Base-by-base conservation (phyloP, 92 coral and sea anemone species). In the Hydrozoanthus gracilis region DNA sequence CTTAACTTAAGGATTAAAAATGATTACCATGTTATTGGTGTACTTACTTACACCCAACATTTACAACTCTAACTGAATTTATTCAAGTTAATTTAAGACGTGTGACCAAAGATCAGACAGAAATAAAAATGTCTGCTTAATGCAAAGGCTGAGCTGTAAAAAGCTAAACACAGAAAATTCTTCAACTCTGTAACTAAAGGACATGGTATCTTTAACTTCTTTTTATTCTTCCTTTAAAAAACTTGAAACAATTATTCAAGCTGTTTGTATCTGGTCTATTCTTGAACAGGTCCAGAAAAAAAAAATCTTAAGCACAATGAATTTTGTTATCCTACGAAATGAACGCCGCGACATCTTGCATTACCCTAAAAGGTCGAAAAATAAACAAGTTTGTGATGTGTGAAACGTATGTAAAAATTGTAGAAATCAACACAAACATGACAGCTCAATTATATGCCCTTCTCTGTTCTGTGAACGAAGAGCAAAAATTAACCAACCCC, bases 391-490 rank as follows among this genome's bases (percentile, higher is more conserved):
- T 11, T 80, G 47, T 50, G 51, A 65, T 44, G 66, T 18, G 66
- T 65, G 85, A 65, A 80, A 80, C 64, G 72, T 79, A 79, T 55
- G 44, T 58, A 66, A 66, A 66, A 17, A 47, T 18, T 48, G 15
- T 47, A 49, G 27, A 80, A 80, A 80, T 17, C 48, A 45, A 64
- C 85, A 80, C 6, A 60, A 80, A 66, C 69, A 47, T 6, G 51
- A 51, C 82, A 76, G 44, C 7, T 66, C 48, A 73, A 49, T 6
- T 5, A 18, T 45, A 47, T 60, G 70, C 46, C 61, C 13, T 58
- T 44, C 72, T 44, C 44, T 46, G 71, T 46, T 20, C 16, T 52
- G 44, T 45, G 35, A 15, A 15, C 39, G 39, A 27, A 27, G 39
- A 27, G 39, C 39, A 27, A 27, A 27, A 27, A 27, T 27, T 27